phyloP scores from a whole-genome alignment of 1,140 invertebrate genomes.

The Drosophila bocqueti region DNA sequence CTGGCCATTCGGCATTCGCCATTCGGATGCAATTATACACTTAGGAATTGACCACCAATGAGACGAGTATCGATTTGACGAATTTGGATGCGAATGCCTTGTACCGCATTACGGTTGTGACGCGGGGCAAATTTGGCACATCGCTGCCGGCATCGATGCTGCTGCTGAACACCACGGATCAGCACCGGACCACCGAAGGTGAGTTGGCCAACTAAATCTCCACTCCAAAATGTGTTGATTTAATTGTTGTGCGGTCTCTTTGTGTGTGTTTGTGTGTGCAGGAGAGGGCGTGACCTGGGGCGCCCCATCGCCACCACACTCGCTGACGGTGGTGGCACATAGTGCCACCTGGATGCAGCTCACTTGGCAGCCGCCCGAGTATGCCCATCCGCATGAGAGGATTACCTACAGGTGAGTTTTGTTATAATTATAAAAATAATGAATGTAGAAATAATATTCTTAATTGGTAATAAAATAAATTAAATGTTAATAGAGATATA shows the following conservation, averaged over 20 bases:
- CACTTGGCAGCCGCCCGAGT: constrained; percentile 92
- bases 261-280: constrained; percentile 19
- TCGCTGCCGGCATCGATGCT: constrained; percentile 92
- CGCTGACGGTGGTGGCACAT: constrained; percentile 90
- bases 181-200: constrained; percentile 59
- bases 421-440: not conserved
- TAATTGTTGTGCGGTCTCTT: constrained; percentile 31
- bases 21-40: constrained; percentile 71
- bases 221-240: constrained; percentile 35
- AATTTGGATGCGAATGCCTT: constrained; percentile 88
- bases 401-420: constrained; percentile 89
- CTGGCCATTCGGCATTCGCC: constrained; percentile 6
- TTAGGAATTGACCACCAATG: constrained; percentile 89
- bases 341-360: constrained; percentile 92
- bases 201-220: constrained; percentile 30
- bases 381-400: constrained; percentile 90
- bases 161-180: constrained; percentile 89
- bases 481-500: not conserved
- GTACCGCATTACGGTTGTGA: constrained; percentile 92
- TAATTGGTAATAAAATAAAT: not conserved
- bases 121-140: constrained; percentile 89
- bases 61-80: constrained; percentile 87
- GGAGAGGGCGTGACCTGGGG: constrained; percentile 85
- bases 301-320: constrained; percentile 91
- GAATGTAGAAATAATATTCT: too few relatives aligned